These are phyloP conservation scores for Diploptera punctata DNA, from an alignment of 2,888 invertebrate genomes.

Conservation along the genomic window DNA sequence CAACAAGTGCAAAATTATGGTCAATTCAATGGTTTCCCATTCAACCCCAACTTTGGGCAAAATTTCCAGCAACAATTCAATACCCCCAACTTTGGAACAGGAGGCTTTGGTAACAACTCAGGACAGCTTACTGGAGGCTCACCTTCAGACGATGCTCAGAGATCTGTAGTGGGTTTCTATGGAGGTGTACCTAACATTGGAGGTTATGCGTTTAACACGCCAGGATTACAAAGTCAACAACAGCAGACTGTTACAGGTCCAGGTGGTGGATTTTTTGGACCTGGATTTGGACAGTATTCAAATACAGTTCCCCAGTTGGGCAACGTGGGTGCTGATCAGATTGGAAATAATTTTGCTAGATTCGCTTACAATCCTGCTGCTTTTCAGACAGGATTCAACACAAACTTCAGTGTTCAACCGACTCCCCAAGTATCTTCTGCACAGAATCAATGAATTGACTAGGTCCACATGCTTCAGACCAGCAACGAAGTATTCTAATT, in stretches of 20 bases:
- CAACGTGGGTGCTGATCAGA: not conserved
- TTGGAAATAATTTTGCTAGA: not conserved
- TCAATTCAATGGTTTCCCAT: not conserved
- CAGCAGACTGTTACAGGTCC: not conserved
- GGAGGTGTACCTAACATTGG: constrained; percentile 1
- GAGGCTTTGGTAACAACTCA: not conserved
- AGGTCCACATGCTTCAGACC: not conserved
- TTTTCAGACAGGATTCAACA: not conserved
- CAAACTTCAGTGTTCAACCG: no score
- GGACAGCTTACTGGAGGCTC: not conserved
- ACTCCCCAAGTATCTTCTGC: not conserved
- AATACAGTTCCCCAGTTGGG: not conserved
- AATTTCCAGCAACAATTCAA: not conserved
- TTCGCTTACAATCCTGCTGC: not conserved
- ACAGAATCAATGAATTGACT: not conserved
- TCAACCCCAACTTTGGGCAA: not conserved
- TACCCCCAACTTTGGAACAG: not conserved
- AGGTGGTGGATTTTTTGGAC: not conserved
- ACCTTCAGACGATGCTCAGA: not conserved
- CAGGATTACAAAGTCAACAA: not conserved
- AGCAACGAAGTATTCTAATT: no score
- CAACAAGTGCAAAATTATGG: not conserved
- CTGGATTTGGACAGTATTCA: not conserved
- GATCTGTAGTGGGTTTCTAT: constrained; percentile 1
- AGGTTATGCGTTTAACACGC: not conserved